A percentile compares a stretch with the other conserved stretches of the same genome.
Evolutionary conservation across 2,797 vertebrate genomes (phyloP).

Genomic region (Lithobates pipiens): DNA sequence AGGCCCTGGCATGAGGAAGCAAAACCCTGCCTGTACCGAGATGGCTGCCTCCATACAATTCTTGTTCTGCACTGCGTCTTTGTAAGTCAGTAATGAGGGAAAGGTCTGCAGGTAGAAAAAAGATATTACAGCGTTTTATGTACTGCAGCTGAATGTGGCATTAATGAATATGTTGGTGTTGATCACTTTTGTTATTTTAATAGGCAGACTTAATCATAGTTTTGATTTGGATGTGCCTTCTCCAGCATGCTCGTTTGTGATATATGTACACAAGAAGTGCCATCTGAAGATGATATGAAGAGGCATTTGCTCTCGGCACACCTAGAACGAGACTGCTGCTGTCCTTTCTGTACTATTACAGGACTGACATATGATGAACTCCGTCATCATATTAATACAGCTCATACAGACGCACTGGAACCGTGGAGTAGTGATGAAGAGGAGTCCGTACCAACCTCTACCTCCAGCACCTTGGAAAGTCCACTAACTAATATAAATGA

Average conservation of each 20-base stretch:
- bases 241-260: conserved; percentile 82
- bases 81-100: too few species aligned
- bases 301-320: conserved; percentile 81
- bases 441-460: background rate
- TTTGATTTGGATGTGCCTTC: conserved; percentile 3
- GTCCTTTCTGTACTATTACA: conserved; percentile 81
- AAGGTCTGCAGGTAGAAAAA: too few species aligned
- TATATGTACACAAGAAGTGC: conserved; percentile 81
- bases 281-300: conserved; percentile 81
- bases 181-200: background rate
- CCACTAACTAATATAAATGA: background rate
- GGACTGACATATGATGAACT: conserved; percentile 82
- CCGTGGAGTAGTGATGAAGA: conserved; percentile 24
- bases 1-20: too few species aligned
- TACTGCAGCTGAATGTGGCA: too few species aligned
- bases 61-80: too few species aligned
- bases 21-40: too few species aligned
- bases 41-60: too few species aligned
- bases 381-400: conserved; percentile 77
- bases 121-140: too few species aligned
- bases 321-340: conserved; percentile 75
- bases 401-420: conserved; percentile 74
- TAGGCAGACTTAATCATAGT: background rate
- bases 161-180: background rate
- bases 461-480: background rate